phyloP scores from a whole-genome alignment of 2,797 vertebrate genomes.

The Enteromius trimaculatus region DNA sequence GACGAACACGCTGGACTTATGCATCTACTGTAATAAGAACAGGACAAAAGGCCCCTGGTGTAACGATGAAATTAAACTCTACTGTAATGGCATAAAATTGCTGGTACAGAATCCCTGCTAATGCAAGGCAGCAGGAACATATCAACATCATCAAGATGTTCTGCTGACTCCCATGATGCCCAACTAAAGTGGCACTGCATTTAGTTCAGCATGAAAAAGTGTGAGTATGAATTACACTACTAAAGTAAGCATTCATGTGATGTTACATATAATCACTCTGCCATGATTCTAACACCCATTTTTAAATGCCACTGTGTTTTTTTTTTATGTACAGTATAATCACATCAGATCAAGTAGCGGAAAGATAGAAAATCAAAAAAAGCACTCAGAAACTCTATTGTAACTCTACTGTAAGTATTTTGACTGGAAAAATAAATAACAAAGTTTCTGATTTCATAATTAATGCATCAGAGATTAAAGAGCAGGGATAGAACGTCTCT shows the following conservation, averaged over 20 bases:
- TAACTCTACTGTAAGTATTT: not conserved
- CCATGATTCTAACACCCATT: not conserved
- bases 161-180: slow-evolving; percentile 9
- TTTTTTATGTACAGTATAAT: not conserved
- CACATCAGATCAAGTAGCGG: not conserved
- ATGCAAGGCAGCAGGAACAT: not conserved
- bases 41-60: not conserved
- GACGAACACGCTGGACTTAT: not conserved
- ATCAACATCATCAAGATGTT: slow-evolving; percentile 24
- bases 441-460: not conserved
- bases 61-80: slow-evolving; percentile 11
- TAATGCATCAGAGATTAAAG: not conserved
- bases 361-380: not conserved
- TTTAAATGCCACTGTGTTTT: not conserved
- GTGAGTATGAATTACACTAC: not conserved
- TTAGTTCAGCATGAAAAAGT: slow-evolving; percentile 8
- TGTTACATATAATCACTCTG: not conserved
- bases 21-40: slow-evolving; percentile 14
- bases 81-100: slow-evolving; percentile 10
- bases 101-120: not conserved
- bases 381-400: not conserved
- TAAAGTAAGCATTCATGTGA: not conserved
- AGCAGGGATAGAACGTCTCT: not conserved
- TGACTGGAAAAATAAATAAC: too few species aligned
- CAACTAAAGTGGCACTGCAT: not conserved